Conservation (phyloP, 1,140 invertebrate genomes). For the Drosophila sechellia region DNA sequence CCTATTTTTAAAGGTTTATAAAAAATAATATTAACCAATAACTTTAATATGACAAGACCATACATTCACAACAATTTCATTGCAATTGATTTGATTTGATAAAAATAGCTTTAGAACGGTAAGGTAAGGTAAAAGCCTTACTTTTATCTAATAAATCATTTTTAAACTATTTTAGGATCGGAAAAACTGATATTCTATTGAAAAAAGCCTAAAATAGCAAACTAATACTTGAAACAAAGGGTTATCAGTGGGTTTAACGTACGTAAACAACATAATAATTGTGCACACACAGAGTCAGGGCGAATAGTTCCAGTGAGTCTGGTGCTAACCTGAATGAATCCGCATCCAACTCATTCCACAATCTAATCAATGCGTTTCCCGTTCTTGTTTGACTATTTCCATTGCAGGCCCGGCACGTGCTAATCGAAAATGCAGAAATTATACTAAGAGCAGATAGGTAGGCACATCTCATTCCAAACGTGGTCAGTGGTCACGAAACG, state of each 20-base stretch:
- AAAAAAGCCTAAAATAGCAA: not conserved
- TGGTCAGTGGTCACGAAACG: constrained; percentile 12
- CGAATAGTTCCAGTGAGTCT: constrained; percentile 18
- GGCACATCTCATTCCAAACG: constrained; percentile 19
- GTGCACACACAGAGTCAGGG: not conserved
- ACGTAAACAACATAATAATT: not conserved
- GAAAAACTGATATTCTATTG: not conserved
- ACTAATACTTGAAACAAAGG: not conserved
- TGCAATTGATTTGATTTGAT: too few species aligned
- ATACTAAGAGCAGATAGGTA: constrained; percentile 44
- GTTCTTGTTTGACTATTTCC: constrained; percentile 15
- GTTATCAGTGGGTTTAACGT: constrained; percentile 15
- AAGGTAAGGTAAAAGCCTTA: not conserved
- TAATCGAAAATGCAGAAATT: constrained; percentile 54
- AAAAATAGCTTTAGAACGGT: too few species aligned
- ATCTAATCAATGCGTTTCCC: constrained; percentile 32
- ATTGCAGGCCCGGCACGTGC: constrained; percentile 68
- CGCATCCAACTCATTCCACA: constrained; percentile 5
- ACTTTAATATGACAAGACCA: too few species aligned
- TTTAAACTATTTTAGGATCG: not conserved
- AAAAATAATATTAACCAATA: too few species aligned
- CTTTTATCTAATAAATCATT: not conserved
- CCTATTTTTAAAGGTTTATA: too few species aligned
- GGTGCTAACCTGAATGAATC: constrained; percentile 51
- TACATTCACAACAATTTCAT: not conserved